A percentile compares a stretch with the other conserved stretches of the same genome.
Evolutionary conservation across 2,888 invertebrate genomes (phyloP).

Genomic region (Ichneumon xanthorius): DNA sequence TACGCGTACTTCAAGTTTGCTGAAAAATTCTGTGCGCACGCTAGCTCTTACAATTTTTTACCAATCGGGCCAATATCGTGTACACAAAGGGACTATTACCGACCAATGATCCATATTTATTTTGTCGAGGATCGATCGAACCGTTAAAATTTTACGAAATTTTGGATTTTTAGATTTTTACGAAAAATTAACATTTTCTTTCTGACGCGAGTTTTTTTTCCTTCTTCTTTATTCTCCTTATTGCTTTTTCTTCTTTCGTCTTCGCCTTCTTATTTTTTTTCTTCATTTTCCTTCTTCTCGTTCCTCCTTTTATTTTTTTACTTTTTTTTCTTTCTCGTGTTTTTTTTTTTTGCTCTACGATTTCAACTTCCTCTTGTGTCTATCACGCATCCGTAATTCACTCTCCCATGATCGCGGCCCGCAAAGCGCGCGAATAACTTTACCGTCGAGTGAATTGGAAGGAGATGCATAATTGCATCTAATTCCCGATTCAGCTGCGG

Average conservation of each 20-base stretch:
- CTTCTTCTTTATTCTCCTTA: neutral
- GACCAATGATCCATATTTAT: too few species aligned
- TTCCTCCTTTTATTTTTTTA: neutral
- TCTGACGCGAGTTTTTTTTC: too few species aligned
- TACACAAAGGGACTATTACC: too few species aligned
- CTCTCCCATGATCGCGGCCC: slow-evolving; percentile 56
- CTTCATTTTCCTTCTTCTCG: neutral
- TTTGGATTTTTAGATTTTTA: too few species aligned
- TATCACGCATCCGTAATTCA: slow-evolving; percentile 48
- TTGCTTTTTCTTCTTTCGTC: neutral
- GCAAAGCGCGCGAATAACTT: slow-evolving; percentile 37
- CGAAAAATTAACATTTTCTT: too few species aligned
- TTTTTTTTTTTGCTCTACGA: slow-evolving; percentile 19
- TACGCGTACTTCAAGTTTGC: too few species aligned
- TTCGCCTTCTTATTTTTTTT: neutral
- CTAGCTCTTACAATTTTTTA: too few species aligned
- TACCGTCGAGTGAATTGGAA: slow-evolving; percentile 14
- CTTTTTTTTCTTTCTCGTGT: neutral
- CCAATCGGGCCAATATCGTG: too few species aligned
- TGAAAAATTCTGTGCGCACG: too few species aligned
- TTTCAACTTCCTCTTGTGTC: slow-evolving; percentile 8
- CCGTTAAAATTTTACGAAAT: too few species aligned
- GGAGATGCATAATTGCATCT: slow-evolving; percentile 36
- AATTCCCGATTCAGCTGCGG: slow-evolving; percentile 4
- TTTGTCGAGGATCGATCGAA: too few species aligned